These are phyloP conservation scores for Galemys pyrenaicus DNA, from an alignment of 2,113 vertebrate species.

Conservation along the genomic window DNA sequence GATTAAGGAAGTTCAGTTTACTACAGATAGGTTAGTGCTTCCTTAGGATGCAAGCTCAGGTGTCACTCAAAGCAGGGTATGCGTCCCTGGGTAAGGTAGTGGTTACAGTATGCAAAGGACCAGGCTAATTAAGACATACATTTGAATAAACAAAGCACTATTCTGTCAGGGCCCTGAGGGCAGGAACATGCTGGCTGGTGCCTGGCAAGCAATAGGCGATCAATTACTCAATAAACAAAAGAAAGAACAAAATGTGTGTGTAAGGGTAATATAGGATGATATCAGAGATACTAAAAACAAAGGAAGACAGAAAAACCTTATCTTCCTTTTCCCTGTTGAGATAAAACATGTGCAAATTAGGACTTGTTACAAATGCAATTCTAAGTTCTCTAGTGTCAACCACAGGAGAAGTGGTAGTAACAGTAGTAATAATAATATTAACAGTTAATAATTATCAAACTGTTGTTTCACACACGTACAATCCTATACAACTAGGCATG, in stretches of 20 bases:
- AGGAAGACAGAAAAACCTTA: neutral
- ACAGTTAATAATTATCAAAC: neutral
- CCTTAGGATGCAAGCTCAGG: neutral
- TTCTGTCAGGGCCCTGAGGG: neutral
- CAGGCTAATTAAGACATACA: neutral
- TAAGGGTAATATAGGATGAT: neutral
- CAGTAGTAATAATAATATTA: neutral
- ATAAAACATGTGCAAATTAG: neutral
- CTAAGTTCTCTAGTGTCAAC: neutral
- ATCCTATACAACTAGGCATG: neutral
- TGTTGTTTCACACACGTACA: neutral
- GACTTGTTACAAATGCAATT: neutral
- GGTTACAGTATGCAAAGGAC: neutral
- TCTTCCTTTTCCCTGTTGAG: neutral
- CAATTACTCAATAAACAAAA: neutral
- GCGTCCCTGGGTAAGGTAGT: neutral
- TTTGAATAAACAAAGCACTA: neutral
- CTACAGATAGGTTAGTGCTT: neutral
- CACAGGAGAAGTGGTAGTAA: neutral
- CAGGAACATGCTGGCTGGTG: neutral
- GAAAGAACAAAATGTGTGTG: neutral
- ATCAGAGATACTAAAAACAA: neutral
- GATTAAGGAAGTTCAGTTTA: conserved; percentile 27
- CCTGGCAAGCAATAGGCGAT: neutral
- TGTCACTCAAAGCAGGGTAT: neutral